These are phyloP conservation scores for Rotaria magnacalcarata DNA, from an alignment of 2,888 invertebrate genomes.

Conservation along the genomic window DNA sequence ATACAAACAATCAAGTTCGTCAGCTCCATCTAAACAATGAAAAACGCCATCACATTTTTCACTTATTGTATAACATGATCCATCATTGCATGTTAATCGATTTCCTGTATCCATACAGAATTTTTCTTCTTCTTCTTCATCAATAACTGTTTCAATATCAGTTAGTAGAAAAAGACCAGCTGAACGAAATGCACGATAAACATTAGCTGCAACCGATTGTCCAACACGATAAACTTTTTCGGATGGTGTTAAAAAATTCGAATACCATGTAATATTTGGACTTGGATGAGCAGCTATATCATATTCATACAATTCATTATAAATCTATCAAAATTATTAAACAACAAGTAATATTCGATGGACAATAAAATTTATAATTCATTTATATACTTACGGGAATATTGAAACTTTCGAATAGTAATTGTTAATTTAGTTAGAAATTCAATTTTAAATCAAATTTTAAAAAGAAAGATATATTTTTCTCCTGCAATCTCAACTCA, in stretches of 20 bases:
- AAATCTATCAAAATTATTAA: background rate
- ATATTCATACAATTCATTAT: slow-evolving; percentile 54
- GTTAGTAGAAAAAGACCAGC: slow-evolving; percentile 24
- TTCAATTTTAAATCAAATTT: no score
- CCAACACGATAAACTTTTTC: slow-evolving; percentile 20
- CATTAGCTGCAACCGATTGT: background rate
- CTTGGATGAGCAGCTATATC: slow-evolving; percentile 53
- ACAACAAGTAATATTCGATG: no score
- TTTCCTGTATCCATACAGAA: background rate
- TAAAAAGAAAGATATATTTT: no score
- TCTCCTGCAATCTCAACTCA: no score
- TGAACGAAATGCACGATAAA: slow-evolving; percentile 5
- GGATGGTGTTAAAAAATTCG: background rate
- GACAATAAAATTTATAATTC: no score
- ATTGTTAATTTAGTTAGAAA: no score
- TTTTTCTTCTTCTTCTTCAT: slow-evolving; percentile 20
- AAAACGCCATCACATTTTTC: slow-evolving; percentile 73
- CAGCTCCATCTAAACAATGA: slow-evolving; percentile 71
- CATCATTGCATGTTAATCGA: slow-evolving; percentile 46
- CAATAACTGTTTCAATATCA: background rate
- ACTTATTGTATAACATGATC: slow-evolving; percentile 68
- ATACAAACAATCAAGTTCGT: slow-evolving; percentile 71
- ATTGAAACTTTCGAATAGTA: no score
- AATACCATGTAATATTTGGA: slow-evolving; percentile 35
- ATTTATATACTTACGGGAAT: no score